These are phyloP conservation scores for Crotophaga sulcirostris DNA, from an alignment of 2,113 vertebrate genomes.

Conservation along the genomic window DNA sequence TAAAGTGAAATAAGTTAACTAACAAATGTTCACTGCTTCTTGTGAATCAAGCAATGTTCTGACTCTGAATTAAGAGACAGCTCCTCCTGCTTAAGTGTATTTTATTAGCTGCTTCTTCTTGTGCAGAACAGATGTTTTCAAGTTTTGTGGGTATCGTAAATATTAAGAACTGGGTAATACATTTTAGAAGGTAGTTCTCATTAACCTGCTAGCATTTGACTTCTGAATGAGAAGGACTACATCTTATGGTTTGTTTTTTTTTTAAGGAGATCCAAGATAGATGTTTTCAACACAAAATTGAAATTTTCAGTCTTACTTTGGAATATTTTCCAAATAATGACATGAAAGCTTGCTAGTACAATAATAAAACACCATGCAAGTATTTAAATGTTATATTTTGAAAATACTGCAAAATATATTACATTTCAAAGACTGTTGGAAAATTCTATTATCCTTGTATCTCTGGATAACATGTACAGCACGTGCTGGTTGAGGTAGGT, in stretches of 20 bases:
- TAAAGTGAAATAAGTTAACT: background rate
- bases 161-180: slow-evolving; percentile 38
- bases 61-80: background rate
- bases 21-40: background rate
- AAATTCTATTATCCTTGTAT: background rate
- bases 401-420: background rate
- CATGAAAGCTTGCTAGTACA: background rate
- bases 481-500: background rate
- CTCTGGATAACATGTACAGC: background rate
- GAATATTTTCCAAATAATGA: background rate
- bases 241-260: too few species aligned
- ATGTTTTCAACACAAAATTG: background rate
- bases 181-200: slow-evolving; percentile 50
- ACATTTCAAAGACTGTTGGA: background rate
- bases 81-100: slow-evolving; percentile 24
- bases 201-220: slow-evolving; percentile 52
- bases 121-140: slow-evolving; percentile 59
- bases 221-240: background rate
- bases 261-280: background rate
- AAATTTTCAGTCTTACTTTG: background rate
- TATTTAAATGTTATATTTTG: background rate
- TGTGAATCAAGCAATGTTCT: slow-evolving; percentile 31
- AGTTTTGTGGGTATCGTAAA: slow-evolving; percentile 60
- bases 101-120: slow-evolving; percentile 39
- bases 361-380: background rate